Conservation (phyloP, 2,888 invertebrate genomes). For the Dione vanillae region DNA sequence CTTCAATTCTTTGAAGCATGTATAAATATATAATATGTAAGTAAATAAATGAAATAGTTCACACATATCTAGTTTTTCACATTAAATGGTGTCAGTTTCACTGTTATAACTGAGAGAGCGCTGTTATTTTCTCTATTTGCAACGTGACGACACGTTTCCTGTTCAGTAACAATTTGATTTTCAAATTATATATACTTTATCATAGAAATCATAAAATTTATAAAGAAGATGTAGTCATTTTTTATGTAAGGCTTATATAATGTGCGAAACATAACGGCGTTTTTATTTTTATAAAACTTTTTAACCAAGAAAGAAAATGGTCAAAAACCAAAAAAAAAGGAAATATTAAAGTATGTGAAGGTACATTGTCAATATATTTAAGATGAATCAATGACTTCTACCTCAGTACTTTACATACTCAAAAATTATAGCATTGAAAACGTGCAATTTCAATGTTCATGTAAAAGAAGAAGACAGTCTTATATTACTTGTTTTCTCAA, state of each 20-base stretch:
- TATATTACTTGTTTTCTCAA: neutral
- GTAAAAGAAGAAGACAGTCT: neutral
- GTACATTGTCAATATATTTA: neutral
- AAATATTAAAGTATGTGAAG: neutral
- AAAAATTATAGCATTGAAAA: no score
- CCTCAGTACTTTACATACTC: neutral
- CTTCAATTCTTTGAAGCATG: no score
- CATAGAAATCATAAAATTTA: neutral
- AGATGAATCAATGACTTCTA: neutral
- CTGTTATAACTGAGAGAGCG: neutral
- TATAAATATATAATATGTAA: neutral
- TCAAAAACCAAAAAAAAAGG: no score
- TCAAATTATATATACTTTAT: neutral
- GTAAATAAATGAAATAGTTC: neutral
- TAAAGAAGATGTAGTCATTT: no score
- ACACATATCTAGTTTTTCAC: neutral
- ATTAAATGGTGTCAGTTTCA: neutral
- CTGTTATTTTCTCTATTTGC: neutral
- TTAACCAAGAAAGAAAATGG: no score
- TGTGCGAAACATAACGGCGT: neutral
- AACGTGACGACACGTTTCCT: neutral
- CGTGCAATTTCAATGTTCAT: no score
- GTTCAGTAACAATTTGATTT: neutral
- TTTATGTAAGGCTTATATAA: neutral
- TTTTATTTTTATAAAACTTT: no score